Base-by-base conservation (phyloP, 2,113 vertebrate genomes). In the Piaya cayana region DNA sequence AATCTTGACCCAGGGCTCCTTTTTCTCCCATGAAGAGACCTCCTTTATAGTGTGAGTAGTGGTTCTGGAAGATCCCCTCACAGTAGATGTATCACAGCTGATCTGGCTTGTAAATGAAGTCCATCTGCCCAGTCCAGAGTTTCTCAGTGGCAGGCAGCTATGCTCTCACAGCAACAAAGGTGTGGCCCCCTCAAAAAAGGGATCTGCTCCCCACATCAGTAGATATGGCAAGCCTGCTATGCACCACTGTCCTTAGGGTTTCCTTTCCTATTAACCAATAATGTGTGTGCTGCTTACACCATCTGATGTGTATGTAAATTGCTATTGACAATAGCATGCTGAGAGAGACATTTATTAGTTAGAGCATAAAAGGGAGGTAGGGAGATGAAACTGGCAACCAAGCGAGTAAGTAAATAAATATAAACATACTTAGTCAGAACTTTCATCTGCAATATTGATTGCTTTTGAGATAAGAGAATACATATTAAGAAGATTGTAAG, bases 281-380 rank as follows among this genome's bases (percentile, higher is more conserved):
- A 75, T 9, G 15, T 5, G 9, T 45, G 45, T 70, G 69, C 69
- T 95, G 52, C 79, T 82, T 16, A 16, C 60, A 21, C 0, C 6
- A 39, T 34, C 81, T 92, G 80, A 53, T 59, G 72, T 22, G 42
- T 77, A 58, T 80, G 82, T 82, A 88, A 90, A 92, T 80, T 80
- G 34, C 71, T 88, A 63, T 83, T 82, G 59, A 63, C 82, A 95
- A 14, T 23, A 42, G 82, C 94, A 77, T 63, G 71, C 90, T 86
- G 87, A 91, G 59, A 82, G 58, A 85, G 27, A 74, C 32, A 14
- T 81, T 67, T 63, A 77, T 92, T 80, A 53, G 56, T 53, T 76
- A 79, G 29, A 89, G 56, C 69, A 62, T 55, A 50, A 67, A 81
- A 71, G 47, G 29, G 45, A 92, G 26, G 23, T 16, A 64, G 30